Conservation (phyloP, 2,113 vertebrate genomes). For the Epinephelus cyanopodus region DNA sequence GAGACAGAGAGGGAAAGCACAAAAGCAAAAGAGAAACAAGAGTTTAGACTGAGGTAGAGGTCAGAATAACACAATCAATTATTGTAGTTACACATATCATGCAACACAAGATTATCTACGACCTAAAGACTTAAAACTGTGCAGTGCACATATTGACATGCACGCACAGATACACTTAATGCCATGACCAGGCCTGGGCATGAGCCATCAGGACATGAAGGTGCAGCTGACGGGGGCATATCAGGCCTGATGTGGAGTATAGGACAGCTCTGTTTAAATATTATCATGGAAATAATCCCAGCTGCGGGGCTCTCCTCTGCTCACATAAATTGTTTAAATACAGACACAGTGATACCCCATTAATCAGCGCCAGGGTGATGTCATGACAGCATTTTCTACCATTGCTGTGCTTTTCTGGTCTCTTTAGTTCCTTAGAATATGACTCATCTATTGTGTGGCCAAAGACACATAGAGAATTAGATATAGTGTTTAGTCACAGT, state of each 20-base stretch:
- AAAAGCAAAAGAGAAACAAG: slow-evolving; percentile 21
- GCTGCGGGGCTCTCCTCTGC: slow-evolving; percentile 73
- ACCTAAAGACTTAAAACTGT: slow-evolving; percentile 16
- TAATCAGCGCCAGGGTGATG: slow-evolving; percentile 74
- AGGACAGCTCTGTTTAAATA: slow-evolving; percentile 82
- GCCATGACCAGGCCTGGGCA: slow-evolving; percentile 40
- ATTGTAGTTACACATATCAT: slow-evolving; percentile 20
- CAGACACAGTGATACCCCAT: slow-evolving; percentile 80
- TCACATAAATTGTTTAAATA: slow-evolving; percentile 85
- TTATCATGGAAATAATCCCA: slow-evolving; percentile 83
- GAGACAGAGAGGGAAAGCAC: slow-evolving; percentile 22
- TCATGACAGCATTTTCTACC: slow-evolving; percentile 77
- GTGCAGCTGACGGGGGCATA: slow-evolving; percentile 70
- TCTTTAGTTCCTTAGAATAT: slow-evolving; percentile 53
- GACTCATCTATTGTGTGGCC: slow-evolving; percentile 64
- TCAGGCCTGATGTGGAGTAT: slow-evolving; percentile 63
- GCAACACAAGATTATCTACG: neutral
- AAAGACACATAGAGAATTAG: slow-evolving; percentile 52
- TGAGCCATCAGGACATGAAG: slow-evolving; percentile 61
- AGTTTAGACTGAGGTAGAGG: neutral
- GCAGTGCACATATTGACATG: slow-evolving; percentile 30
- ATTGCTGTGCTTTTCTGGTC: slow-evolving; percentile 54
- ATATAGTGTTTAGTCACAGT: slow-evolving; percentile 58
- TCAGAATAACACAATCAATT: slow-evolving; percentile 6
- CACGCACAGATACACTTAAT: slow-evolving; percentile 53